phyloP scores from a whole-genome alignment of 2,797 vertebrate genomes.

The Garrulus glandarius region DNA sequence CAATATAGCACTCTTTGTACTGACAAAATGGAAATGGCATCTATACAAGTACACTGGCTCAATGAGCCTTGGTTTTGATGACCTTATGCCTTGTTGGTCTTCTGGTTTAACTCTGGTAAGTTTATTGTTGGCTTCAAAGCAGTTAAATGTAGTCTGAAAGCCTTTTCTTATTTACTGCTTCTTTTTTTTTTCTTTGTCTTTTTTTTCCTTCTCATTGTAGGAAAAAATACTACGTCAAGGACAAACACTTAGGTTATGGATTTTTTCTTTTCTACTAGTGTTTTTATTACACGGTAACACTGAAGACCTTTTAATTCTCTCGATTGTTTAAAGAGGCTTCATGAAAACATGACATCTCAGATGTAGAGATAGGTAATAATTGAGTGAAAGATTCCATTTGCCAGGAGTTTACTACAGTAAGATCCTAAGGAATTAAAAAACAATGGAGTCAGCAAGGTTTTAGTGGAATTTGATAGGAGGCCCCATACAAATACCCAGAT shows the following conservation, averaged over 20 bases:
- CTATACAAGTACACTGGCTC: constrained; percentile 31
- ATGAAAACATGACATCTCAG: constrained; percentile 60
- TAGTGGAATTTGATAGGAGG: constrained; percentile 74
- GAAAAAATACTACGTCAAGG: constrained; percentile 57
- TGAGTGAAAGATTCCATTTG: constrained; percentile 49
- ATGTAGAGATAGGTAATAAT: constrained; percentile 64
- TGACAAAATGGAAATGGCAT: constrained; percentile 25
- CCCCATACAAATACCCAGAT: constrained; percentile 58
- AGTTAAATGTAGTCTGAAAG: constrained; percentile 50
- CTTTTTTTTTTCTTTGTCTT: neutral
- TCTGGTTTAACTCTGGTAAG: constrained; percentile 20
- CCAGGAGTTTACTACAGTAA: constrained; percentile 24
- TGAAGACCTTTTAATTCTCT: constrained; percentile 72
- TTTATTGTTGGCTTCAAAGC: constrained; percentile 56
- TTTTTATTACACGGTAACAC: constrained; percentile 62
- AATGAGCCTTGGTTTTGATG: constrained; percentile 50
- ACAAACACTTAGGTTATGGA: constrained; percentile 53
- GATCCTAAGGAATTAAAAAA: constrained; percentile 47
- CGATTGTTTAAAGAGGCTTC: constrained; percentile 67
- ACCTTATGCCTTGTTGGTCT: constrained; percentile 59
- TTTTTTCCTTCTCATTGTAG: neutral
- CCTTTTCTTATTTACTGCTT: constrained; percentile 36
- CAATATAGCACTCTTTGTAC: neutral
- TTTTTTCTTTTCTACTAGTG: constrained; percentile 29
- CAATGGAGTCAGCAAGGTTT: constrained; percentile 69